These are phyloP conservation scores for Plotosus lineatus DNA, from an alignment of 2,113 vertebrate genomes.

Conservation along the genomic window DNA sequence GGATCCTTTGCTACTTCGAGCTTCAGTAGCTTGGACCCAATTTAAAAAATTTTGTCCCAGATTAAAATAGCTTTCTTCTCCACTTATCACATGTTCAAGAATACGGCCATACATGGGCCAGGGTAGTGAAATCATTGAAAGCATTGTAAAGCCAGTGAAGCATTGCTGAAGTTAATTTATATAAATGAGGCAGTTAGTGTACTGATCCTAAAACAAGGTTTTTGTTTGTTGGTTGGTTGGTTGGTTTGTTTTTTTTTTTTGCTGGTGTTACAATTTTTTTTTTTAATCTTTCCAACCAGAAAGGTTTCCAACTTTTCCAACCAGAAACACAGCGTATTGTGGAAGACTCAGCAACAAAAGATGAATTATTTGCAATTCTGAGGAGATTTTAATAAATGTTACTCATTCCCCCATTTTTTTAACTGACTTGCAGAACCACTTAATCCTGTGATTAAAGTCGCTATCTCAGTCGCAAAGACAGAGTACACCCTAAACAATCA, in stretches of 20 bases:
- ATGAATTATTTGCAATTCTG: neutral
- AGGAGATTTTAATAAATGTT: neutral
- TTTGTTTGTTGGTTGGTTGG: too few relatives aligned
- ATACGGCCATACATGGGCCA: neutral
- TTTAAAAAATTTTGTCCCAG: neutral
- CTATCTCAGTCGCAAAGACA: too few relatives aligned
- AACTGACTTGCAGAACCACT: too few relatives aligned
- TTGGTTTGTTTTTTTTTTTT: too few relatives aligned
- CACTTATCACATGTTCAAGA: neutral
- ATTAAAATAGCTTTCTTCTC: neutral
- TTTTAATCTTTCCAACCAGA: too few relatives aligned
- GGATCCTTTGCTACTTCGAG: too few relatives aligned
- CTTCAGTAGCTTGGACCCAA: neutral
- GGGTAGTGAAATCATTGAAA: neutral
- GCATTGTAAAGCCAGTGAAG: neutral
- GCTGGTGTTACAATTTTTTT: too few relatives aligned
- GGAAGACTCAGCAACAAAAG: neutral
- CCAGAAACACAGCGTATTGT: too few relatives aligned
- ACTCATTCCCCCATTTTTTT: too few relatives aligned
- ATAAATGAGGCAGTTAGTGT: neutral
- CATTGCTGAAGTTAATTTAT: neutral
- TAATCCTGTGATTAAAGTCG: too few relatives aligned
- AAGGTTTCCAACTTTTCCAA: too few relatives aligned
- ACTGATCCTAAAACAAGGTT: neutral
- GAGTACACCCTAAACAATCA: too few relatives aligned